Conservation (phyloP, 2,113 vertebrate species). For the Macroglossus sobrinus region DNA sequence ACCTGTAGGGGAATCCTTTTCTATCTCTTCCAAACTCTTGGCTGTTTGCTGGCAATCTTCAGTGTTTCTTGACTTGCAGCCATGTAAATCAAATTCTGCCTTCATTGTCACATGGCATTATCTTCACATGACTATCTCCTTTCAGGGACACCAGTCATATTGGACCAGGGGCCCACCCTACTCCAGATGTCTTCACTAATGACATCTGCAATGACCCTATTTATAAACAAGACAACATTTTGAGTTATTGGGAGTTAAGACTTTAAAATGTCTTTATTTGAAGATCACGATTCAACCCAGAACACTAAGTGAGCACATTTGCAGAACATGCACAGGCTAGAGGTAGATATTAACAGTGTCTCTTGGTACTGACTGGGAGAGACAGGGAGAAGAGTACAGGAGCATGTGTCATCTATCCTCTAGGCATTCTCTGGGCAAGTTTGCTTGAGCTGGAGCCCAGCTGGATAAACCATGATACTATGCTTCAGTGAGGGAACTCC, state of each 20-base stretch:
- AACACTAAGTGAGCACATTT: neutral
- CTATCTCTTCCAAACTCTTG: neutral
- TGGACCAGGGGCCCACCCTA: neutral
- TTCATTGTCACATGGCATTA: rapidly evolving
- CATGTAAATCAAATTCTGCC: rapidly evolving
- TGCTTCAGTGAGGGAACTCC: too few species aligned
- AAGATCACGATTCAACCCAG: neutral
- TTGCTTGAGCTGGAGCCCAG: neutral
- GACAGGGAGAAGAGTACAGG: neutral
- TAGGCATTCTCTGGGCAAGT: neutral
- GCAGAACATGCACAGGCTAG: neutral
- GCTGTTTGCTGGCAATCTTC: rapidly evolving
- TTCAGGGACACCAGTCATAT: neutral
- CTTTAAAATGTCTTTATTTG: neutral
- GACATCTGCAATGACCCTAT: neutral
- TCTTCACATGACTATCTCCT: neutral
- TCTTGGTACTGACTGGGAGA: neutral
- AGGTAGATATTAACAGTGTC: neutral
- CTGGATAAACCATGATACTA: rapidly evolving
- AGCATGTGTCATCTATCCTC: neutral
- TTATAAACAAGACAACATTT: neutral
- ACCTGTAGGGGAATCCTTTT: neutral
- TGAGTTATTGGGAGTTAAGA: neutral
- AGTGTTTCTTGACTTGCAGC: neutral
- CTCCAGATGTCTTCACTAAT: neutral